Conservation (phyloP, 37 sponge, comb jelly and placozoan genomes). For the Amphimedon queenslandica region DNA sequence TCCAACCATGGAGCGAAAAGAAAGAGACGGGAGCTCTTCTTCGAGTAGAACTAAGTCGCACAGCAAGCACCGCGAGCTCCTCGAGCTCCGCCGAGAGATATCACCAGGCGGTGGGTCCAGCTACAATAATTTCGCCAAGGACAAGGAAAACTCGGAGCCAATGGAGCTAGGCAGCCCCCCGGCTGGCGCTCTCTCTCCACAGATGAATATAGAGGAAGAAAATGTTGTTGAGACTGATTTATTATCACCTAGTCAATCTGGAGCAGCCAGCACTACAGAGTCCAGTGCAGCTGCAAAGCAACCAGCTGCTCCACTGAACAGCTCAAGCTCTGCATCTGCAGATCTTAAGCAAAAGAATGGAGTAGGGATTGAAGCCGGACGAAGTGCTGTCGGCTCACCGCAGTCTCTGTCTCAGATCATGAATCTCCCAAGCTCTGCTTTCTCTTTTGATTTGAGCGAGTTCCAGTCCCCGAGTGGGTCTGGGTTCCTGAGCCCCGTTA, state of each 20-base stretch:
- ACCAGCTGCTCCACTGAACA: background rate
- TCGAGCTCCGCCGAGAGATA: no score
- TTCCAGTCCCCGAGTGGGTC: constrained; percentile 45
- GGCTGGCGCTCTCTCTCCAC: background rate
- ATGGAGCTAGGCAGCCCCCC: background rate
- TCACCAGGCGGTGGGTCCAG: no score
- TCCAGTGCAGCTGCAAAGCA: background rate
- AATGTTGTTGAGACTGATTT: no score
- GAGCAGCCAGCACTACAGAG: background rate
- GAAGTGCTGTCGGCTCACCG: constrained; percentile 25
- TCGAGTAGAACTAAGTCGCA: no score
- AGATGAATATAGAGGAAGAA: background rate
- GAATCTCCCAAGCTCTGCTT: constrained; percentile 24
- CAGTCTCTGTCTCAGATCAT: constrained; percentile 37
- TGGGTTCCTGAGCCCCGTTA: constrained; percentile 49
- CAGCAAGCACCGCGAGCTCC: no score
- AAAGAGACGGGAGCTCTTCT: no score
- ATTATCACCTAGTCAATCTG: background rate
- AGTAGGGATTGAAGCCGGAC: constrained; percentile 28
- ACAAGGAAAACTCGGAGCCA: constrained; percentile 12
- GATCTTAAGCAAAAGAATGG: background rate
- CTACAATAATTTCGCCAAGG: background rate
- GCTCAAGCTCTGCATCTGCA: background rate
- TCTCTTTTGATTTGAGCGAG: constrained; percentile 22
- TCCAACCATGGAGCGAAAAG: no score